Evolutionary conservation across 2,797 vertebrate genomes (phyloP), one percentile per base, ranked within the genome.

Genomic region (Thaleichthys pacificus): DNA sequence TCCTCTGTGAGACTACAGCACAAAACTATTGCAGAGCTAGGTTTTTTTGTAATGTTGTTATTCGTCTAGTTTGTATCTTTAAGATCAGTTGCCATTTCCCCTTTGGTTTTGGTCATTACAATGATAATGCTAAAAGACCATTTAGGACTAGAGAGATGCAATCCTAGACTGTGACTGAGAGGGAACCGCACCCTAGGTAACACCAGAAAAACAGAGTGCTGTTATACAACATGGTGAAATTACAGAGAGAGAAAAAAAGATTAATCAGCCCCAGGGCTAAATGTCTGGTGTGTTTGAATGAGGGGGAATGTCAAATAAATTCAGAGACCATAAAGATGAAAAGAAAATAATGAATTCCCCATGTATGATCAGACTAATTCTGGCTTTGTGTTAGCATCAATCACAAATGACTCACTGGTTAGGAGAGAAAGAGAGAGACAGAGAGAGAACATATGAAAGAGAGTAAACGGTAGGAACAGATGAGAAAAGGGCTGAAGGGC

Each of bases 241-340:
- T 47, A 47, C 19, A 65, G 4, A 65, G 62, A 64, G 32, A 62
- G 24, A 30, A 12, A 60, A 56, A 32, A 26, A 51, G 56, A 57
- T 17, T 49, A 8, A 68, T 1, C 6, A 24, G 21, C 38, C 64
- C 14, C 64, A 24, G 21, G 64, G 64, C 64, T 49, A 66, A 66
- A 49, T 49, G 64, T 66, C 64, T 66, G 38, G 63, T 47, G 63
- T 42, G 35, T 65, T 65, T 65, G 35, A 42, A 21, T 65, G 24
- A 5, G 63, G 15, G 35, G 19, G n/a, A 66, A 66, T 47, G 63
- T 66, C 63, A 66, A 66, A 66, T 11, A 65, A 0, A 66, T 66
- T 19, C 32, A 49, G 19, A 21, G n/a, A 32, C n/a, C 54, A 69
- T n/a, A 3, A 58, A 24, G 56, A 70, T 61, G n/a, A 17, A 61